Conservation (phyloP, 2,888 invertebrate genomes). For the Aporophyla lueneburgensis region DNA sequence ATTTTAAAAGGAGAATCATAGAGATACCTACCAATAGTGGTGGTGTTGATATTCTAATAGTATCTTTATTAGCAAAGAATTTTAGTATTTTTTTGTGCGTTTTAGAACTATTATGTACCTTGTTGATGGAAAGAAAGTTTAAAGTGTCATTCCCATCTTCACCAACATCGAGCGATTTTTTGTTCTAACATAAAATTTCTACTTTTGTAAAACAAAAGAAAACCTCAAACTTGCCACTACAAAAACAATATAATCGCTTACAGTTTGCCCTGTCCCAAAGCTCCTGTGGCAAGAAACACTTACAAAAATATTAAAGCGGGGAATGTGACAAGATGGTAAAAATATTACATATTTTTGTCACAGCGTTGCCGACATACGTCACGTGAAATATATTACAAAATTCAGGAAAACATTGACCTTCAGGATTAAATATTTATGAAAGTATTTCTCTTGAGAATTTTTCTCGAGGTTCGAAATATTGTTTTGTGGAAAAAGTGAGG, state of each 20-base stretch:
- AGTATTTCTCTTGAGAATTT: not conserved
- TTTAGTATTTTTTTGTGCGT: not conserved
- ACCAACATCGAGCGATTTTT: too few relatives aligned
- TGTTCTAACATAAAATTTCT: too few relatives aligned
- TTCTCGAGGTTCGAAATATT: not conserved
- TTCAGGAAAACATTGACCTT: slow-evolving; percentile 35
- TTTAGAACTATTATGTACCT: not conserved
- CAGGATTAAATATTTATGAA: slow-evolving; percentile 19
- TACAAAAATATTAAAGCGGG: slow-evolving; percentile 66
- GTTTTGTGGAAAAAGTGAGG: not conserved
- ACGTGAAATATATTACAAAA: slow-evolving; percentile 37
- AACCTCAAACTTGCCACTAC: not conserved
- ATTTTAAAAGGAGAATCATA: too few relatives aligned
- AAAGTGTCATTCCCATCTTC: not conserved
- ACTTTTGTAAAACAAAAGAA: not conserved
- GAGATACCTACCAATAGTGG: not conserved
- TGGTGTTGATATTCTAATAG: not conserved
- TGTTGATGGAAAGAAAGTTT: not conserved
- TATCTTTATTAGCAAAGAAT: not conserved
- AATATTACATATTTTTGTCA: slow-evolving; percentile 52
- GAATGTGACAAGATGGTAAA: slow-evolving; percentile 54
- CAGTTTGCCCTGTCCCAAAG: slow-evolving; percentile 31
- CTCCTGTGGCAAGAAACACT: slow-evolving; percentile 57
- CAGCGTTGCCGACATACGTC: slow-evolving; percentile 20
- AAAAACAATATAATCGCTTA: slow-evolving; percentile 18